Base-by-base conservation (phyloP, 2,113 vertebrate species). In the Lagenorhynchus albirostris region DNA sequence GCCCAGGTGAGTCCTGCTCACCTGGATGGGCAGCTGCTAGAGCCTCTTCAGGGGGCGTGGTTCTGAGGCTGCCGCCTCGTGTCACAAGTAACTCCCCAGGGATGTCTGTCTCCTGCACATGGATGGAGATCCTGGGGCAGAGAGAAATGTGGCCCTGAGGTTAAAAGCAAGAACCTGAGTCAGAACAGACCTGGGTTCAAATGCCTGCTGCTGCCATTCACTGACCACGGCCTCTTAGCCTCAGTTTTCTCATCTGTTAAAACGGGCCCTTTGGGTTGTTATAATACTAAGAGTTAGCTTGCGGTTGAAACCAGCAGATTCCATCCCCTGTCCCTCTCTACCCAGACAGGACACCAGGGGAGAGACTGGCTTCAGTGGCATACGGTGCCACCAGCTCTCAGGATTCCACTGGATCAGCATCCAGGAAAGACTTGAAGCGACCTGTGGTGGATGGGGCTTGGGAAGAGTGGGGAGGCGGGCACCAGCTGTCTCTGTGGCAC, bases 111-210 rank as follows among this genome's bases (percentile, higher is more conserved):
- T 97, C 97, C 33, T 94, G 98, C 2, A 91, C 79, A 1, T 95
- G 91, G 92, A 98, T 77, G 15, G 98, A 98, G 96, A 98, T 47
- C 96, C 99, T 99, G 93, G 47, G 92, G 94, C 97, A 81, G 47
- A 98, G 96, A 97, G 71, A 95, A 92, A 95, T 4, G 79, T 0
- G 11, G 17, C 26, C 41, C 53, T 23, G 21, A 60, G 81, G n/a
- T 77, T 93, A 53, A 67, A 74, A 79, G 33, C 53, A 80, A 91
- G 53, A 73, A 80, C 77, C 80, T 50, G 20, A 73, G 44, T 94
- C 50, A 60, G n/a, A 91, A 26, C 55, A 88, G 26, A 81, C 9
- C 60, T 77, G 47, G n/a, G n/a, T 17, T 90, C 50, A 77, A 63
- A n/a, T 21, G 21, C 50, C 74, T 41, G 31, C 33, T 77, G 6